A percentile compares a stretch with the other conserved stretches of the same genome.
Conservation (phyloP, 2,113 vertebrate species). For the Aspidoscelis tigris region DNA sequence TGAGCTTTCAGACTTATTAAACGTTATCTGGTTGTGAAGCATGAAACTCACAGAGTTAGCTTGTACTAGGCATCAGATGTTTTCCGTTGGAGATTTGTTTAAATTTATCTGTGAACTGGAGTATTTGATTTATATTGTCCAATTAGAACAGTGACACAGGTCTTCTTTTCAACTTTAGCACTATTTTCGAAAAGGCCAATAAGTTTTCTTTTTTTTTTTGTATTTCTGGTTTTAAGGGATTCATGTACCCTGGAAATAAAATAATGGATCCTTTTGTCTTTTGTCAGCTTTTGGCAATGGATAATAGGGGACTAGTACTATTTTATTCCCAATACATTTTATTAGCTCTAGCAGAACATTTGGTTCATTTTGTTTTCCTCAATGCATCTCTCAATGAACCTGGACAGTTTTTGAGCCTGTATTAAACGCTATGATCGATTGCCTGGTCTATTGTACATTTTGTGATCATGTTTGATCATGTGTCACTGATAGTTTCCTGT, state of each 20-base stretch:
- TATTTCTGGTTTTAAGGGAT: background rate
- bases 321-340: background rate
- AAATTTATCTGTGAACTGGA: slow-evolving; percentile 23
- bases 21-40: slow-evolving; percentile 1
- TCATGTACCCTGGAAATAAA: background rate
- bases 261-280: background rate
- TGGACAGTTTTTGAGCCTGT: background rate
- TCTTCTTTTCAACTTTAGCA: background rate
- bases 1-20: background rate
- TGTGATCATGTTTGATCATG: background rate
- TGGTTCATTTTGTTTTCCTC: background rate
- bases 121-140: background rate
- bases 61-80: background rate
- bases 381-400: background rate
- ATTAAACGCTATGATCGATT: background rate
- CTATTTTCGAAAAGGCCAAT: background rate
- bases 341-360: background rate
- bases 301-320: background rate
- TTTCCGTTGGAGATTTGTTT: background rate
- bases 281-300: background rate
- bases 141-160: background rate
- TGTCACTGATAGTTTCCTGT: background rate
- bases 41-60: background rate
- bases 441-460: background rate
- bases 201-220: background rate